Base-by-base conservation (phyloP, 2,113 vertebrate species). In the Lota lota region DNA sequence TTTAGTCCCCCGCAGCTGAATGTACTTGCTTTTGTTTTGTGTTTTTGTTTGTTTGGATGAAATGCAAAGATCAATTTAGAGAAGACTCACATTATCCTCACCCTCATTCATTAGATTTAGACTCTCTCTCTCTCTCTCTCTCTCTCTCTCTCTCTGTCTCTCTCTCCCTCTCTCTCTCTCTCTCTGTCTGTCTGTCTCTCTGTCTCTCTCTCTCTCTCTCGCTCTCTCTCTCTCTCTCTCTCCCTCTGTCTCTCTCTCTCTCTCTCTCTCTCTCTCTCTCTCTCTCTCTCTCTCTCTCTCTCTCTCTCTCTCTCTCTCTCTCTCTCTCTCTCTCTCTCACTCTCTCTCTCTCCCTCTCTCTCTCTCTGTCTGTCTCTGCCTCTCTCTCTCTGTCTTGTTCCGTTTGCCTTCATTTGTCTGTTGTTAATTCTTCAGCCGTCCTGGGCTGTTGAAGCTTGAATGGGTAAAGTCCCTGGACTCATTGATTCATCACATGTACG, bases 401-500 rank as follows among this genome's bases (percentile, higher is more conserved):
- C n/a, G 1, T n/a, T n/a, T 3, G 2, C 56, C 56, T 19, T n/a
- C 56, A 58, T 4, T 8, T 2, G 47, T n/a, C 70, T 59, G 76
- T 79, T 70, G 80, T 87, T 85, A 88, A 88, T 89, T 61, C 22
- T 40, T n/a, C n/a, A 33, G 69, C 60, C 58, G 76, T 90, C 73
- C 83, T 76, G 71, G 1, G 40, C 75, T 64, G 74, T 8, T 68
- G n/a, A 70, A n/a, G 72, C 70, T 86, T 85, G 84, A 80, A 83
- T 63, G 79, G 83, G 79, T 84, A 83, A 83, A 84, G 77, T 72
- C 80, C 70, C 71, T 51, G 53, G 74, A 77, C 66, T 79, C 83
- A 90, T 85, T 90, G 86, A 87, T 83, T 86, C 67, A 75, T 81
- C 19, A 78, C 47, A 61, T 79, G 72, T n/a, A 17, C n/a, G n/a